These are phyloP conservation scores for Drosophila equinoxialis DNA, from an alignment of 1,140 invertebrate species.

Conservation along the genomic window DNA sequence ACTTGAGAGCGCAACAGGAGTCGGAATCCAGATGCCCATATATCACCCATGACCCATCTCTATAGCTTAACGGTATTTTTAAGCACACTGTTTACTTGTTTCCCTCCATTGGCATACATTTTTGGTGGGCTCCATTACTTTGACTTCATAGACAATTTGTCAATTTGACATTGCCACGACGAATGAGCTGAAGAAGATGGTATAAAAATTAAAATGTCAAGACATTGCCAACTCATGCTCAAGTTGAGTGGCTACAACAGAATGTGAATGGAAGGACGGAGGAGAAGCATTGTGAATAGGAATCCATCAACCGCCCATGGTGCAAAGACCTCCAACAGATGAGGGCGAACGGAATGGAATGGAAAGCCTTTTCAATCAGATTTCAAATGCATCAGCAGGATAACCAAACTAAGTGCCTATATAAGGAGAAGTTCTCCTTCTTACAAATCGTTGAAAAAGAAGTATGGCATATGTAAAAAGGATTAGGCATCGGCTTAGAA, in stretches of 20 bases:
- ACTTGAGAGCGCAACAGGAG: slow-evolving; percentile 67
- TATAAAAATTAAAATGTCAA: slow-evolving; percentile 72
- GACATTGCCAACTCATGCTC: slow-evolving; percentile 40
- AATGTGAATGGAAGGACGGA: slow-evolving; percentile 9
- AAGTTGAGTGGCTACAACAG: slow-evolving; percentile 41
- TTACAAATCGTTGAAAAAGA: no score
- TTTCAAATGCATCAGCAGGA: slow-evolving; percentile 38
- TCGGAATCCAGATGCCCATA: slow-evolving; percentile 28
- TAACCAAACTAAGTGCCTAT: slow-evolving; percentile 20
- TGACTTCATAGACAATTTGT: slow-evolving; percentile 61
- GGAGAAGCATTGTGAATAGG: slow-evolving; percentile 49
- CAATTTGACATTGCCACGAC: slow-evolving; percentile 47
- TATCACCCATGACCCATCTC: slow-evolving; percentile 66
- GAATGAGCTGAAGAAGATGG: slow-evolving; percentile 62
- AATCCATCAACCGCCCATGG: slow-evolving; percentile 75
- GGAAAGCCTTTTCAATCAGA: slow-evolving; percentile 60
- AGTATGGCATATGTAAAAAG: no score
- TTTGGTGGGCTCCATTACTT: slow-evolving; percentile 8
- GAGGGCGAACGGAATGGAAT: slow-evolving; percentile 14
- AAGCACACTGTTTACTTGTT: slow-evolving; percentile 37
- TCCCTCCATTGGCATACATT: slow-evolving; percentile 60
- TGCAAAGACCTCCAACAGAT: slow-evolving; percentile 57
- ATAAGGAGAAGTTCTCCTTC: no score
- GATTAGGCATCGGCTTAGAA: no score
- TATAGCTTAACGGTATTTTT: slow-evolving; percentile 62